Base-by-base conservation (phyloP, 1,140 invertebrate genomes). In the Ostrea denselamellosa region DNA sequence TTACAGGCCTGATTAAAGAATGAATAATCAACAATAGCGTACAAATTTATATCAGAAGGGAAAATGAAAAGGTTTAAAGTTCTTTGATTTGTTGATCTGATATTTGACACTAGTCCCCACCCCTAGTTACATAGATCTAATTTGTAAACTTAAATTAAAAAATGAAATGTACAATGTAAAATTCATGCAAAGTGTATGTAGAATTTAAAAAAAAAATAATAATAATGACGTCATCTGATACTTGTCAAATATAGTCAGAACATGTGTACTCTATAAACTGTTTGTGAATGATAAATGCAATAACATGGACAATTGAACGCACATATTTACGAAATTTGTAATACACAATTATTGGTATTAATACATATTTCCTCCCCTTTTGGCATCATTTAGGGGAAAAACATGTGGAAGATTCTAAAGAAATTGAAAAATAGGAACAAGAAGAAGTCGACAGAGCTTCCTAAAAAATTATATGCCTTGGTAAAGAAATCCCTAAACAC, bases 401-500 rank as follows among this genome's bases (percentile, higher is more conserved):
- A 52, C 9, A 83, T 83, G 82, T 83, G 52, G 52, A 83, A 54
- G 53, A 19, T 53, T 19, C 14, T 83, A 10, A 52, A 52, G 82
- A 53, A 83, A 83, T 52, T n/a, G 17, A 83, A n/a, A 53, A 83
- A 52, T 17, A 52, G 19, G 71, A 54, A 51, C 44, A 53, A 8
- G 17, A n/a, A 83, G 22, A 83, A 83, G 28, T 10, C 82, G 82
- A 10, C 82, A 17, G 52, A 52, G 34, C 82, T 83, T n/a, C 17
- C 82, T 19, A 77, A 81, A 54, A 25, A 52, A 8, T 17, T 86
- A 28, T 14, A 86, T 19, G 4, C 2, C 14, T 28, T 8, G 52
- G 53, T 81, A 10, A 77, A 86, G 53, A 81, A 54, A 44, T 52
- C 44, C 28, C 68, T 86, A 22, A 77, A 25, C 44, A 28, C n/a